phyloP scores from a whole-genome alignment of 1,140 invertebrate species.

The Arion vulgaris region DNA sequence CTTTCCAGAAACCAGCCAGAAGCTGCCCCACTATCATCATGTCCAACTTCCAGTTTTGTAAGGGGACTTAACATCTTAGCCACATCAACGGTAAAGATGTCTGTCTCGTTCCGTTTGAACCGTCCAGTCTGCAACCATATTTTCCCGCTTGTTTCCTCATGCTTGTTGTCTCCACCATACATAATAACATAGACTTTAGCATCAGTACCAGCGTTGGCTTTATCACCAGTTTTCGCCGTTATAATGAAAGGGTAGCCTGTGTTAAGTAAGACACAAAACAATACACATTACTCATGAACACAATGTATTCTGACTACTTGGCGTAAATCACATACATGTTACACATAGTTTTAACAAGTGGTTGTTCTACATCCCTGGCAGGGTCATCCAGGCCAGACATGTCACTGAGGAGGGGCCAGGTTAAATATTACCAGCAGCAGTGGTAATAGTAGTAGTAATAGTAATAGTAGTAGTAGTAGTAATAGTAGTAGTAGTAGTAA shows the following conservation, averaged over 20 bases:
- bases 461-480: too few relatives aligned
- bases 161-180: conserved; percentile 65
- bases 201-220: conserved; percentile 67
- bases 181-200: conserved; percentile 70
- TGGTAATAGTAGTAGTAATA: too few relatives aligned
- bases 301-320: too few relatives aligned
- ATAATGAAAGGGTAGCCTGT: conserved; percentile 70
- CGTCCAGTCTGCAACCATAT: conserved; percentile 69
- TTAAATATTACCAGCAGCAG: too few relatives aligned
- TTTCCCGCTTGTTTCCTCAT: conserved; percentile 67
- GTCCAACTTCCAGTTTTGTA: conserved; percentile 68
- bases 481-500: too few relatives aligned
- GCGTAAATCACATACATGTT: too few relatives aligned
- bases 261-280: conserved; percentile 48
- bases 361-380: too few relatives aligned
- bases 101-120: conserved; percentile 66
- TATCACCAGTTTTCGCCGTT: conserved; percentile 69
- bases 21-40: conserved; percentile 68
- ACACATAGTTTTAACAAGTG: too few relatives aligned
- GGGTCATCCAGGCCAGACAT: too few relatives aligned
- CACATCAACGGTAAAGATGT: conserved; percentile 69
- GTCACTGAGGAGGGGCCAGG: too few relatives aligned
- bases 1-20: conserved; percentile 71
- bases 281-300: conserved; percentile 52
- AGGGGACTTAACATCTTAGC: conserved; percentile 68